Base-by-base conservation (phyloP, 30 jellyfish, hydroid and myxozoan species). In the Cassiopea andromeda region DNA sequence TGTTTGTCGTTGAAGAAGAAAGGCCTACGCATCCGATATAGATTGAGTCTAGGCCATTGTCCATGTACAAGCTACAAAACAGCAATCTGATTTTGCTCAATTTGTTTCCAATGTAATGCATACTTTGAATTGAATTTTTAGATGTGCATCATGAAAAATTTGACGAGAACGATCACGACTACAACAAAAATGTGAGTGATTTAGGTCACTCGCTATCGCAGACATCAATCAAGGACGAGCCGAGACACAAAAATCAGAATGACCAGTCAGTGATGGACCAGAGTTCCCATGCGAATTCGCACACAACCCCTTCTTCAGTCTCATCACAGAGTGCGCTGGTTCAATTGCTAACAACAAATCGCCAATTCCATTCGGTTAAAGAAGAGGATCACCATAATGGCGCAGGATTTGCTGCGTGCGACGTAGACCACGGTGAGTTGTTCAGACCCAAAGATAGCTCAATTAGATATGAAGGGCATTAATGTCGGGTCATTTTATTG, bases 211-310 rank as follows among this genome's bases (percentile, higher is more conserved):
- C 96, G 8, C 46, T 80, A 8, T 82, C 91, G 58, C 96, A 89
- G 70, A 80, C 96, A 4, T n/a, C 96, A 2, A 81, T 87, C 8
- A 77, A 87, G 43, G 94, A 87, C 69, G 94, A 87, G 50, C 94
- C 92, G 27, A 72, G 50, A 45, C 50, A 27, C 77, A 83, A 17
- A 17, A 1, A 7, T 70, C 66, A 6, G 17, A 12, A 44, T 13
- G 84, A 70, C 15, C 78, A 13, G 43, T 27, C 44, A 57, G 48
- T 60, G 69, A 10, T 83, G 47, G 91, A 83, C 43, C 84, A 46
- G 74, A 70, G 44, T 7, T 44, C 75, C 49, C 59, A 10, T 15
- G 14, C 48, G 43, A 48, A 4, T 44, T 46, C 84, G 44, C 4
- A 66, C 3, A 69, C 48, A n/a, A n/a, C 17, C 54, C 74, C 91